Base-by-base conservation (phyloP, 1,140 invertebrate genomes). In the Brachionus angularis region DNA sequence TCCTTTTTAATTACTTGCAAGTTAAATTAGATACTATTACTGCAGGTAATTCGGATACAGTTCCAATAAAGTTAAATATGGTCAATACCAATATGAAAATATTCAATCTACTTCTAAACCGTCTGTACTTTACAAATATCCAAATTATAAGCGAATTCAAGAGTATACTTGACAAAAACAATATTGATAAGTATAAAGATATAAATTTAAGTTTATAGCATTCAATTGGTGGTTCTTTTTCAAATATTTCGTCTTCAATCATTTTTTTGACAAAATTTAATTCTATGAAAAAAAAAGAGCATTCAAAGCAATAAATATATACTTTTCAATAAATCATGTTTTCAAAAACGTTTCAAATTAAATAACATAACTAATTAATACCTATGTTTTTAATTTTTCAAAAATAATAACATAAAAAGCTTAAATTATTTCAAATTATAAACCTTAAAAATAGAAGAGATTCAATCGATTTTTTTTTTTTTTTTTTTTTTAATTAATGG, bases 131-230 rank as follows among this genome's bases (percentile, higher is more conserved):
- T 8, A 34, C 46, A 33, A 67, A 27, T 14, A 67, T 31, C n/a
- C 21, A 16, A 7, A 67, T 21, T 5, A 50, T 29, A 34, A 47
- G n/a, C 7, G 14, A 12, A 29, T 67, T 67, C 16, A n/a, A 67
- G 23, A 67, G 18, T 23, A 27, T 23, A 47, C 62, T 67, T 16
- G 29, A 14, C 7, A 67, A 10, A 29, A 67, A 67, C 62, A 67
- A 36, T 5, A 67, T 7, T 10, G 25, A 5, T 10, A 67, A 33
- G 14, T 47, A 67, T 33, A 46, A 2, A 12, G 39, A 12, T 25
- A 67, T 67, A 21, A 67, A 8, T 50, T 46, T 67, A 5, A 67
- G 27, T 47, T 47, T 67, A 29, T 31, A 67, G 21, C 62, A 67
- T 39, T 58, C 53, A 12, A 58, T 34, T 39, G 33, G 33, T 39